These are phyloP conservation scores for Drosophila albomicans DNA, from an alignment of 1,140 invertebrate species.

Conservation along the genomic window DNA sequence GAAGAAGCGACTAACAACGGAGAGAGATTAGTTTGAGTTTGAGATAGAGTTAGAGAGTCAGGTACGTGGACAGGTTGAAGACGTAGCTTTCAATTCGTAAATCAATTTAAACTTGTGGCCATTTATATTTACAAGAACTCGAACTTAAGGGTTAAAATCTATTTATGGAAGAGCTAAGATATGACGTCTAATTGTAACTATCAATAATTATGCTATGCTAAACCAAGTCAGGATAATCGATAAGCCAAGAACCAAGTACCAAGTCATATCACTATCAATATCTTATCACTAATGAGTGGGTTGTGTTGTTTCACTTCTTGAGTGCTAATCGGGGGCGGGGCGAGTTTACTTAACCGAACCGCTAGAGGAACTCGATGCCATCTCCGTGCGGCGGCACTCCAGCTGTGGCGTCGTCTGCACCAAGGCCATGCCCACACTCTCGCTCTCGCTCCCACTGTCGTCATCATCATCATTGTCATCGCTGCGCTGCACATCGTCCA, in stretches of 20 bases:
- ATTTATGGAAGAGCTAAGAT: conserved; percentile 77
- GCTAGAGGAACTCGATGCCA: conserved; percentile 68
- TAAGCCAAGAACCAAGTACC: neutral
- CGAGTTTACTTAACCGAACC: conserved; percentile 73
- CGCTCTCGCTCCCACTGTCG: conserved; percentile 41
- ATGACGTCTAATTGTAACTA: conserved; percentile 60
- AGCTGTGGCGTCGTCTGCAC: conserved; percentile 66
- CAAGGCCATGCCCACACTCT: conserved; percentile 63
- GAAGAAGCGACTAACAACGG: conserved; percentile 1
- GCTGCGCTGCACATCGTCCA: conserved; percentile 61
- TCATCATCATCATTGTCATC: conserved; percentile 50
- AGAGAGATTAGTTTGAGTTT: conserved; percentile 28
- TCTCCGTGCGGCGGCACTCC: conserved; percentile 57
- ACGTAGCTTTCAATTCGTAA: conserved; percentile 62
- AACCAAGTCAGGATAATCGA: neutral
- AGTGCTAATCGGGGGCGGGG: neutral
- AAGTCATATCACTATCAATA: conserved; percentile 21
- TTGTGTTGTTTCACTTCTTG: neutral
- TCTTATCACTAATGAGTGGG: conserved; percentile 31
- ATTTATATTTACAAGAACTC: conserved; percentile 57
- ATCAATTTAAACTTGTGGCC: conserved; percentile 20
- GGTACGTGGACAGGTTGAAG: conserved; percentile 79
- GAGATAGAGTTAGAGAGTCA: conserved; percentile 46
- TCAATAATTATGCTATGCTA: conserved; percentile 1
- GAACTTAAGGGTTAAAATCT: conserved; percentile 42